These are phyloP conservation scores for Erpobdella octoculata DNA, from an alignment of 2,888 invertebrate species.

Conservation along the genomic window DNA sequence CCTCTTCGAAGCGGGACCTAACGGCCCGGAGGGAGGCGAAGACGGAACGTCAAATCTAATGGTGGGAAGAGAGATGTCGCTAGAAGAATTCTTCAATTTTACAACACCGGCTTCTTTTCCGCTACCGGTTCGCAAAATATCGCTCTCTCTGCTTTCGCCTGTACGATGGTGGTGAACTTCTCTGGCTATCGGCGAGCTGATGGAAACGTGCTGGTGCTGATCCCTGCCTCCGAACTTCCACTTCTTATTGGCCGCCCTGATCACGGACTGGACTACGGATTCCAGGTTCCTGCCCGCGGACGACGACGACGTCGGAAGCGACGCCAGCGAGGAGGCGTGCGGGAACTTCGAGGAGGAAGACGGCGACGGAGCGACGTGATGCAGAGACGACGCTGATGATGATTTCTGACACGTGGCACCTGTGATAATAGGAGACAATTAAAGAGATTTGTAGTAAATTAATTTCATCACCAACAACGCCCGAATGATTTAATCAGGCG, in stretches of 20 bases:
- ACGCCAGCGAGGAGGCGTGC: too few relatives aligned
- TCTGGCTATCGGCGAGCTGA: neutral
- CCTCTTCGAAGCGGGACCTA: neutral
- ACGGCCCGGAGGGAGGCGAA: neutral
- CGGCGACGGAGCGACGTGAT: too few relatives aligned
- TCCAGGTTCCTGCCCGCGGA: neutral
- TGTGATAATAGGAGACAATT: too few relatives aligned
- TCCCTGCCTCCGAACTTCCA: neutral
- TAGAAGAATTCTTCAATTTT: neutral
- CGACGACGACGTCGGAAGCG: neutral
- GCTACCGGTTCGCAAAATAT: neutral
- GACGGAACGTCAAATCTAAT: too few relatives aligned
- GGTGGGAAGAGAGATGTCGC: neutral
- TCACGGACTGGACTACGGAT: neutral
- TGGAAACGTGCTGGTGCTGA: neutral
- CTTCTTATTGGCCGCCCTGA: neutral
- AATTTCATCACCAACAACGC: too few relatives aligned
- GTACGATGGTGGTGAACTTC: too few relatives aligned
- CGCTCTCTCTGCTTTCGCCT: too few relatives aligned
- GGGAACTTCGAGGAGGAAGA: too few relatives aligned
- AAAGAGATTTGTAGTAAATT: too few relatives aligned
- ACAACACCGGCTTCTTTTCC: neutral
- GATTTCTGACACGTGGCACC: too few relatives aligned
- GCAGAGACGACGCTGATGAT: too few relatives aligned
- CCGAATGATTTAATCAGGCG: too few relatives aligned